Percentiles rank a stretch among this genome's conserved stretches.
Conservation (phyloP, 2,888 invertebrate genomes). For the Drymonia ruficornis region DNA sequence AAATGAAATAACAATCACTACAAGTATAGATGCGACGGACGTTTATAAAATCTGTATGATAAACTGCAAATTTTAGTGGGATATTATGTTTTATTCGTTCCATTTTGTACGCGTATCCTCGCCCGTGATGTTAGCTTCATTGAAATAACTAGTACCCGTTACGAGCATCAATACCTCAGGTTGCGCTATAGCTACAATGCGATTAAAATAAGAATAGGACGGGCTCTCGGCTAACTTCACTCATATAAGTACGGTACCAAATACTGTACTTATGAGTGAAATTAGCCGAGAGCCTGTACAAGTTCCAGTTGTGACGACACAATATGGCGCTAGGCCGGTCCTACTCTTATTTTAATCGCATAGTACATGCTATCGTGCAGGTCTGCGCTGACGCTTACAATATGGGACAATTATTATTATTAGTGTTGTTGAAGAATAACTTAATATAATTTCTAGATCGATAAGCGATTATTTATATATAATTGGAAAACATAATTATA, state of each 20-base stretch:
- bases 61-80: background rate
- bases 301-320: too few relatives aligned
- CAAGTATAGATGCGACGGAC: background rate
- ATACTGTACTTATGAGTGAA: too few relatives aligned
- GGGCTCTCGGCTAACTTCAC: too few relatives aligned
- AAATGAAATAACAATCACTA: too few relatives aligned
- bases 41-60: constrained; percentile 3
- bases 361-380: too few relatives aligned
- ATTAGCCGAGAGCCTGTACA: too few relatives aligned
- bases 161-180: background rate
- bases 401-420: background rate
- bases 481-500: constrained; percentile 9
- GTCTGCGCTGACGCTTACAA: background rate
- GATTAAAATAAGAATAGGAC: too few relatives aligned
- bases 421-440: constrained; percentile 36
- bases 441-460: constrained; percentile 37
- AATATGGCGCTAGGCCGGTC: too few relatives aligned
- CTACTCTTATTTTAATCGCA: too few relatives aligned
- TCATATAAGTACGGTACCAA: too few relatives aligned
- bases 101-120: background rate
- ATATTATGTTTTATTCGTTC: background rate
- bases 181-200: background rate
- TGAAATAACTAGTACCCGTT: background rate
- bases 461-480: constrained; percentile 39
- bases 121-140: background rate